Base-by-base conservation (phyloP, 2,113 vertebrate genomes). In the Bostrychus sinensis region DNA sequence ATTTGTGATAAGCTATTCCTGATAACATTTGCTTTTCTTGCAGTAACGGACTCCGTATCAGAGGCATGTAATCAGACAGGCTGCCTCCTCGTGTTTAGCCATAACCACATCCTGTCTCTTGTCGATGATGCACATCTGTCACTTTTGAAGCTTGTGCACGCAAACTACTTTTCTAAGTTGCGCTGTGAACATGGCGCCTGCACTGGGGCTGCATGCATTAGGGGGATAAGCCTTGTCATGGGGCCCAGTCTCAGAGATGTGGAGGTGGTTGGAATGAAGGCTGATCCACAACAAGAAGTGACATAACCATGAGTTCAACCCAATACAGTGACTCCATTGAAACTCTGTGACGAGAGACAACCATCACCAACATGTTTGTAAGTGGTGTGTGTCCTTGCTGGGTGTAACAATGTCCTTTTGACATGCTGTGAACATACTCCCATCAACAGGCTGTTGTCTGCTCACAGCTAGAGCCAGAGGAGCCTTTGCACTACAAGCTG, bases 31-130 rank as follows among this genome's bases (percentile, higher is more conserved):
- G 23, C 6, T 23, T 61, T 28, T 16, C 36, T 12, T 34, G 9
- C 1, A 7, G 26, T 3, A 12, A 1, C 23, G 43, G 53, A 20
- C 45, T 48, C 22, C 65, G 14, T 70, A 69, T 56, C 38, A 56
- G 43, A 41, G 50, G 54, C 54, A 53, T 63, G 20, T 65, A 54
- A 81, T 82, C 72, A 81, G 64, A 51, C 46, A 61, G 46, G 19
- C 30, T 41, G 53, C 50, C 62, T 74, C 30, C 6, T 60, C 53
- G 42, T 55, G 80, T 78, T 84, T 79, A 84, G 75, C 78, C 76
- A 75, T 77, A 81, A 88, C 88, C 88, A 88, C 89, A 88, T 89
- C 88, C 89, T 88, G 85, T 64, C 69, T 78, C 67, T 60, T n/a
- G 5, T 43, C 71, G 70, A 63, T 58, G 41, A 20, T 8, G 28